A percentile compares a stretch with the other conserved stretches of the same genome.
Evolutionary conservation across 1,140 invertebrate genomes (phyloP).

Genomic region (Dufourea novaeangliae): DNA sequence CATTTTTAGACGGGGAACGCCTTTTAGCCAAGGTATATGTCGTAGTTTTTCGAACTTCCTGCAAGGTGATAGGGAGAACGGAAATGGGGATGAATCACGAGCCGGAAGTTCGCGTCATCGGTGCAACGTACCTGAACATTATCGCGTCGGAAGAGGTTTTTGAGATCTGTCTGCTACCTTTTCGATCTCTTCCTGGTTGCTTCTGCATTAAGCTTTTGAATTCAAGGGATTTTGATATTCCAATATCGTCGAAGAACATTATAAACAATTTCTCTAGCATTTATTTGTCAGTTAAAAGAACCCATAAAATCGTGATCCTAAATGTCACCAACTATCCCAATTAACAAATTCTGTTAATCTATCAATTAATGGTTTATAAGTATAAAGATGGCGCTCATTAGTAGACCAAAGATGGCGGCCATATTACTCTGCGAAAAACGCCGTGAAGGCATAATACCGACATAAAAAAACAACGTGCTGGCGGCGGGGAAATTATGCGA

Average conservation of each 20-base stretch:
- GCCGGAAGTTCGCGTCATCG: slow-evolving; percentile 38
- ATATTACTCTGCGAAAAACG: too few relatives aligned
- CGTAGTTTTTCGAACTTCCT: slow-evolving; percentile 1
- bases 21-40: background rate
- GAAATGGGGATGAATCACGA: slow-evolving; percentile 58
- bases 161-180: background rate
- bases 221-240: too few relatives aligned
- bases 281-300: too few relatives aligned
- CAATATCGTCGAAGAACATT: too few relatives aligned
- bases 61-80: slow-evolving; percentile 49
- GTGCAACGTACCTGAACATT: slow-evolving; percentile 16
- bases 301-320: too few relatives aligned
- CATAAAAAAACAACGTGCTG: background rate
- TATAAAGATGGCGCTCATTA: background rate
- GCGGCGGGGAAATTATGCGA: slow-evolving; percentile 21
- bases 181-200: background rate
- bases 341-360: too few relatives aligned
- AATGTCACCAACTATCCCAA: too few relatives aligned
- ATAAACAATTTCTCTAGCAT: too few relatives aligned
- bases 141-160: slow-evolving; percentile 11
- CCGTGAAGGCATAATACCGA: background rate
- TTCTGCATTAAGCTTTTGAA: too few relatives aligned
- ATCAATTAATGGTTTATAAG: too few relatives aligned
- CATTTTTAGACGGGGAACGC: too few relatives aligned
- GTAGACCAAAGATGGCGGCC: background rate